These are phyloP conservation scores for Morpho helenor DNA, from an alignment of 2,888 invertebrate genomes.

Conservation along the genomic window DNA sequence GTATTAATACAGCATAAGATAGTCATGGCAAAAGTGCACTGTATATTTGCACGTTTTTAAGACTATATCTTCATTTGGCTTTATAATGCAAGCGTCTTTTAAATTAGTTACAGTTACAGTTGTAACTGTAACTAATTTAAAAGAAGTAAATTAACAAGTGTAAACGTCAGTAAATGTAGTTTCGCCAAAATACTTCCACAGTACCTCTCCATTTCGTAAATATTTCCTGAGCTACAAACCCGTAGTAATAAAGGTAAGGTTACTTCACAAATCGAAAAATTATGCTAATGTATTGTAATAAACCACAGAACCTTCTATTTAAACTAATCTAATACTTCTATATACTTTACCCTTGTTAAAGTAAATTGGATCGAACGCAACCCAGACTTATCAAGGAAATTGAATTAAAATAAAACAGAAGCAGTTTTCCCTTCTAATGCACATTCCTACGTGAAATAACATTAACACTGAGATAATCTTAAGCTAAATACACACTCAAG, in stretches of 20 bases:
- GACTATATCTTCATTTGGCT: no score
- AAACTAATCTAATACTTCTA: slow-evolving; percentile 2
- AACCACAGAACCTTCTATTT: not conserved
- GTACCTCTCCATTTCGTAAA: not conserved
- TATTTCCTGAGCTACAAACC: not conserved
- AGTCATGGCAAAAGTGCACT: no score
- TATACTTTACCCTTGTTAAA: slow-evolving; percentile 7
- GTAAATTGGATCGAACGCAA: slow-evolving; percentile 16
- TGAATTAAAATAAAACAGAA: slow-evolving; percentile 19
- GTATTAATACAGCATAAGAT: no score
- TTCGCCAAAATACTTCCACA: no score
- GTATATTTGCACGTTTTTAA: no score
- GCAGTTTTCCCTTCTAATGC: slow-evolving; percentile 14
- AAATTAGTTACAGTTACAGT: no score
- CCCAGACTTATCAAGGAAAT: slow-evolving; percentile 15
- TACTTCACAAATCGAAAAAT: not conserved
- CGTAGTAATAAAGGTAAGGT: not conserved
- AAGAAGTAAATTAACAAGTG: no score
- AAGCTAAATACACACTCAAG: slow-evolving; percentile 6
- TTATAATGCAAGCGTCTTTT: no score
- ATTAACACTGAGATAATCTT: slow-evolving; percentile 10
- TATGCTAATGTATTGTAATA: no score
- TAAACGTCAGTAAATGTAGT: no score
- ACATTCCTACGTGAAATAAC: slow-evolving; percentile 16
- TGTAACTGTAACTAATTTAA: no score